These are phyloP conservation scores for Eupleurogrammus muticus DNA, from an alignment of 2,797 vertebrate species.

Conservation along the genomic window DNA sequence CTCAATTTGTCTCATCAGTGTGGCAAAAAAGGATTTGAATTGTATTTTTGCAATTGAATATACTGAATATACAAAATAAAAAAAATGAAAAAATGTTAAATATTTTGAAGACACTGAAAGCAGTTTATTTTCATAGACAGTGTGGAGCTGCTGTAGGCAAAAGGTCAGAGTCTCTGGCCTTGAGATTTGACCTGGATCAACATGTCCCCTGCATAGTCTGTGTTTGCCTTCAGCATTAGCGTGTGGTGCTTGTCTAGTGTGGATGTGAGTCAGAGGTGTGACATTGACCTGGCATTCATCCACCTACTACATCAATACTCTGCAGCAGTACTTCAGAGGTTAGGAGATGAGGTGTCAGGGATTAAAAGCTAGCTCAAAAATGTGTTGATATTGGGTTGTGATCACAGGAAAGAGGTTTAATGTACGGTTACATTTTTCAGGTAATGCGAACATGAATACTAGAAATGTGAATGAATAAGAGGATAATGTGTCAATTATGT, in stretches of 20 bases:
- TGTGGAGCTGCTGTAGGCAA: slow-evolving; percentile 21
- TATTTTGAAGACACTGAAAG: not conserved
- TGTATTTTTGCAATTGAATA: no score
- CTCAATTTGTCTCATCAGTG: no score
- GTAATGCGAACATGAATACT: not conserved
- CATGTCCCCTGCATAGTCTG: slow-evolving; percentile 14
- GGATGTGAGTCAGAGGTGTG: slow-evolving; percentile 18
- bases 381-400: not conserved
- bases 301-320: not conserved
- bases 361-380: not conserved
- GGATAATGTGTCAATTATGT: not conserved
- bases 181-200: slow-evolving; percentile 27
- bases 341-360: not conserved
- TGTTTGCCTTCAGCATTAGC: slow-evolving; percentile 11
- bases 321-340: not conserved
- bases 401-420: not conserved
- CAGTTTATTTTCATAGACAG: slow-evolving; percentile 1
- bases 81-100: not conserved
- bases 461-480: not conserved
- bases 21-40: no score
- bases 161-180: slow-evolving; percentile 36
- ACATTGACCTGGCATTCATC: slow-evolving; percentile 21
- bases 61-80: not conserved
- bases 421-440: not conserved
- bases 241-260: not conserved